phyloP scores from a whole-genome alignment of 2,888 invertebrate species.

The Spilarctia lutea region DNA sequence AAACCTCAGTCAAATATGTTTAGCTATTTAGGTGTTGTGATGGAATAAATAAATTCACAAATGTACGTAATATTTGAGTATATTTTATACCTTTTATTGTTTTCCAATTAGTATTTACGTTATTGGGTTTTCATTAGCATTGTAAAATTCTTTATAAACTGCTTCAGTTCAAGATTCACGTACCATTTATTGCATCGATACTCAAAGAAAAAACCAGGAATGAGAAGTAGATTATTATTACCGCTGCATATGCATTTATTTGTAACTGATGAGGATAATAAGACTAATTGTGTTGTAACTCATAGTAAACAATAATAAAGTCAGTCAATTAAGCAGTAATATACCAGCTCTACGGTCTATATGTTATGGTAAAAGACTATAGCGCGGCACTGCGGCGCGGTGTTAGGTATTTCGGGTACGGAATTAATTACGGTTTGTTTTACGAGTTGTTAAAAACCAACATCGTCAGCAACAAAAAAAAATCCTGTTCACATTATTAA shows the following conservation, averaged over 20 bases:
- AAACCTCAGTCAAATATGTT: no score
- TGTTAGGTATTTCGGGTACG: neutral
- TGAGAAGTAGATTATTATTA: neutral
- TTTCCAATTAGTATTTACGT: neutral
- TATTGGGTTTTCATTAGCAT: neutral
- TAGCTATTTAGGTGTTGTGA: no score
- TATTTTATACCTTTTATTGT: no score
- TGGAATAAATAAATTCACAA: no score
- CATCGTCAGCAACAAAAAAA: neutral
- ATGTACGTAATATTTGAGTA: neutral
- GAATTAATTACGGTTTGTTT: neutral
- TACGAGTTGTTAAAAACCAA: neutral
- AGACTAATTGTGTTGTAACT: constrained; percentile 1
- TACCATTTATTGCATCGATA: neutral
- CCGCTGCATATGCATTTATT: neutral
- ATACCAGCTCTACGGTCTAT: constrained; percentile 1
- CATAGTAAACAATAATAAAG: constrained; percentile 22
- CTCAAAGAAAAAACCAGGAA: neutral
- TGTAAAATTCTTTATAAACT: neutral
- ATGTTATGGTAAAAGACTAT: neutral
- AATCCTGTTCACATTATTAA: neutral
- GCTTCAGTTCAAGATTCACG: neutral
- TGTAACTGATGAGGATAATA: constrained; percentile 1
- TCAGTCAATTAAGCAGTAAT: constrained; percentile 25
- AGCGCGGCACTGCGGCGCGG: neutral